Evolutionary conservation across 1,140 invertebrate genomes (phyloP), one percentile per base, ranked within the genome.

Genomic region (Mylabris phalerata): DNA sequence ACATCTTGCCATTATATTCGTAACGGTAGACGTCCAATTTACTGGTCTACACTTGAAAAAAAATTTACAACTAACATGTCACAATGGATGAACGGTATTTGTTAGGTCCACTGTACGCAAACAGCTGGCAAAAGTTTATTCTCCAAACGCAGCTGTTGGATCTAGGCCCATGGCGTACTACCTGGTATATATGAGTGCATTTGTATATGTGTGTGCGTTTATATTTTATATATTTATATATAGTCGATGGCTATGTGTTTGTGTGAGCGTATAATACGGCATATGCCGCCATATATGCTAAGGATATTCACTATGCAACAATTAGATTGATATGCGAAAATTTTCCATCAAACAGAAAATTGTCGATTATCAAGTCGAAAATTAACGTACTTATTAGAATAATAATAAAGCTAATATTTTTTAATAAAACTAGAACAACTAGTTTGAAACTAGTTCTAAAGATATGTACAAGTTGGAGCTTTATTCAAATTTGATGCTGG

Each of bases 121-220:
- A 72, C 70, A 72, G 70, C 70, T 71, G 69, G 69, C 67, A 68
- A 65, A 63, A 69, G 67, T 71, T 71, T 69, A 70, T 71, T 71
- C 69, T 70, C 62, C 64, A 66, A 66, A 64, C 62, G 69, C 69
- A 71, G 69, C 69, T 71, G 69, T 69, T 69, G 62, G 62, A 61
- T 61, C 51, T 55, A 56, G 59, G 61, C 57, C 59, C 64, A 62
- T 60, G 61, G 41, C 63, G 57, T 66, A 69, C 64, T 72, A 72
- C 69, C 69, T 71, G 70, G 69, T 47, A 55, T 38, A 42, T 42
- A 42, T 42, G 11, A 42, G 41, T 42, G 41, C 10, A 40, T 40
- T 6, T 42, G 9, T 42, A n/a, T 42, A 11, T 32, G 32, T 32
- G 7, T 32, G 32, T 32, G 32, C 19, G 32, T 7, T 32, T 32